Base-by-base conservation (phyloP, 2,113 vertebrate species). In the Microtus richardsoni region DNA sequence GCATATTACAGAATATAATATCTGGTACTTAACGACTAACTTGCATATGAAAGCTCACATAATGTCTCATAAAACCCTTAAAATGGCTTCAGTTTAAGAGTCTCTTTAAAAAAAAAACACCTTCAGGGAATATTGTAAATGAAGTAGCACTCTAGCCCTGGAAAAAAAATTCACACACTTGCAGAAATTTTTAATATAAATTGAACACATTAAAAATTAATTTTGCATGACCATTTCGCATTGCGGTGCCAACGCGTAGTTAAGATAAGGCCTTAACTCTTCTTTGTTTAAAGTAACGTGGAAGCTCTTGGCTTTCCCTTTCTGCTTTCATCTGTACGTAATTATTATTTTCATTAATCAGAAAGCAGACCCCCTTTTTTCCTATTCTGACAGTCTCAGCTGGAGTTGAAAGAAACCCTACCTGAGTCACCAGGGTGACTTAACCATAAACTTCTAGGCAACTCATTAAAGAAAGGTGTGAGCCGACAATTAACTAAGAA, bases 31-130 rank as follows among this genome's bases (percentile, higher is more conserved):
- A 99, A 99, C 98, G 98, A 99, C 99, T 99, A 99, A 99, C 99
- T 99, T 99, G 98, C 99, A 99, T 99, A 99, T 99, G 99, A 99
- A 99, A 99, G 99, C 99, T 99, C 99, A 99, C 99, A 99, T 99
- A 99, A 99, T 99, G 99, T 99, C 99, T 99, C 99, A 99, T 99
- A 99, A 98, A 99, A 98, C 98, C 99, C 98, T 98, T 99, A 98
- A 99, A 99, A 99, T 99, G 98, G 98, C 98, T 99, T 99, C 98
- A 99, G 98, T 99, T 99, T 98, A 99, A 99, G 98, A 99, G 98
- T 98, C 98, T 99, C 98, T 99, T 99, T 98, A 98, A 99, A 99
- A 98, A 98, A 78, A 98, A 98, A 98, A 98, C 98, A 98, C 99
- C 99, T 99, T 99, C 98, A 98, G 99, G 99, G 99, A 98, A 99